These are phyloP conservation scores for Chrysochloris asiatica DNA, from an alignment of 2,113 vertebrate species.

Conservation along the genomic window DNA sequence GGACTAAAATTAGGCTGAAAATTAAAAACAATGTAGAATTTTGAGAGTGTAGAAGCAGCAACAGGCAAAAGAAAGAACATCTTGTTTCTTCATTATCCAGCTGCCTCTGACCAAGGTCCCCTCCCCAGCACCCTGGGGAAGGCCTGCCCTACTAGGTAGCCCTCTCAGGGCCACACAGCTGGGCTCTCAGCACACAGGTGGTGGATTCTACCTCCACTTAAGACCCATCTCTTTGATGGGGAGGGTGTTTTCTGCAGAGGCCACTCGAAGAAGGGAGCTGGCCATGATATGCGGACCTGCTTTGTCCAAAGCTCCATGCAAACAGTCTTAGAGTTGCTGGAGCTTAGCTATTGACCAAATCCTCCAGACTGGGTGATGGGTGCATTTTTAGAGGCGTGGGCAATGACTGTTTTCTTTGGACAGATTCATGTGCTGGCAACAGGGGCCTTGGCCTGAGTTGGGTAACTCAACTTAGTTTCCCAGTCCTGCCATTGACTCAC, in stretches of 20 bases:
- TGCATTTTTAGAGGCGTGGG: not conserved
- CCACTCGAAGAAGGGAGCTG: not conserved
- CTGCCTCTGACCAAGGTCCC: not conserved
- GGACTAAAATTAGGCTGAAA: constrained; percentile 76
- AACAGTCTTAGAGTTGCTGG: not conserved
- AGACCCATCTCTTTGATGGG: not conserved
- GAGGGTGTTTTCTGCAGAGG: not conserved
- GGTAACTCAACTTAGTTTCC: constrained; percentile 42
- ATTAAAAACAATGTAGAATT: constrained; percentile 76
- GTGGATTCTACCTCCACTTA: not conserved
- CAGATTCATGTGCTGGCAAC: not conserved
- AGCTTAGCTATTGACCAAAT: not conserved
- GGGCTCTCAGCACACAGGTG: constrained; percentile 18
- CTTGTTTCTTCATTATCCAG: constrained; percentile 65
- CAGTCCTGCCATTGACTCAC: constrained; percentile 59
- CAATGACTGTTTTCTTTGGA: constrained; percentile 56
- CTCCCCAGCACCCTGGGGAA: constrained; percentile 27
- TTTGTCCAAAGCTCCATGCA: fast-evolving
- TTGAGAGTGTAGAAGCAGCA: constrained; percentile 1
- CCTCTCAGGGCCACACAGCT: constrained; percentile 25
- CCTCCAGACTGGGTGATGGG: not conserved
- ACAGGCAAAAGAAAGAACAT: constrained; percentile 72
- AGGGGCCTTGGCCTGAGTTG: not conserved
- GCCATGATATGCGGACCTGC: not conserved
- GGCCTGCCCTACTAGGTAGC: constrained; percentile 38